Base-by-base conservation (phyloP, 2,113 vertebrate species). In the Upupa epops region DNA sequence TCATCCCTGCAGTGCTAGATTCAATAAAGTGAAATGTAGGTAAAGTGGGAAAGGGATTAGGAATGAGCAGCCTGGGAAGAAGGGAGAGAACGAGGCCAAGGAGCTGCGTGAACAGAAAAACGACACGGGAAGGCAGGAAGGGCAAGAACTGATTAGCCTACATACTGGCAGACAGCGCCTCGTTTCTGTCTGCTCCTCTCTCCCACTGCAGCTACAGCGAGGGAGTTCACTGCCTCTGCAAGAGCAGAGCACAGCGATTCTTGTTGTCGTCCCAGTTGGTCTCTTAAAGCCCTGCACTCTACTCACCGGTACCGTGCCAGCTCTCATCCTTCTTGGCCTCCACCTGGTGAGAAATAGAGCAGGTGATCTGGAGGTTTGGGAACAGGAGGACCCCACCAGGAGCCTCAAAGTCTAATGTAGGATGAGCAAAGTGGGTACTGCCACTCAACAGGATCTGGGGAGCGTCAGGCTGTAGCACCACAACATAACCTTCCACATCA, bases 391-490 rank as follows among this genome's bases (percentile, higher is more conserved):
- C 98, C 7, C 99, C 99, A 2, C 98, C 98, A 0, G 97, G 96
- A n/a, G 94, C 96, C 94, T 99, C 99, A 3, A 99, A 99, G 94
- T 99, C 99, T 16, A 97, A 97, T 0, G 98, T 98, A 8, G 99
- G 98, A 55, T 98, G 98, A 54, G 98, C 99, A 95, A 99, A 98
- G 94, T 98, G 98, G 21, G 98, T 97, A 13, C 97, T 98, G 45
- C 99, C 99, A 8, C 98, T 98, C 61, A 99, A 96, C 25, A 98
- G 98, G 96, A 99, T 99, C 97, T 99, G 99, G 31, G 99, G 99
- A 31, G 99, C 99, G 9, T 99, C 99, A 0, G 99, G 99, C 97
- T 99, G 99, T 21, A 99, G 98, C 45, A 99, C 99, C 92, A 99
- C 98, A 93, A 99, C 98, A 11, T 99, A 99, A 58, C 99, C 99